phyloP scores from a whole-genome alignment of 2,888 invertebrate genomes.

The Mystacides longicornis region DNA sequence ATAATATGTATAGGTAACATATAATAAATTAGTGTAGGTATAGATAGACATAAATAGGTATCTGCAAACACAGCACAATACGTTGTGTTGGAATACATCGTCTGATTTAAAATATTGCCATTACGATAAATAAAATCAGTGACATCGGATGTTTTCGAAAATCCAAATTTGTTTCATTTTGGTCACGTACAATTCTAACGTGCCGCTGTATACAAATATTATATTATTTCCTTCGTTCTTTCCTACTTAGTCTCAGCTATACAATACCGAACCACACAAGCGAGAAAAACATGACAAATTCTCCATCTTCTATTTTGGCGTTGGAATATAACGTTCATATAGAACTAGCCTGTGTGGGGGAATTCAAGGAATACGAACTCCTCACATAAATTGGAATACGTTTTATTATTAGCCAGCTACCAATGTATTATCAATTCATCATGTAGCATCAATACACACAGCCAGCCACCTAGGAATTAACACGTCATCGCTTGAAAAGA shows the following conservation, averaged over 20 bases:
- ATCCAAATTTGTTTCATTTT: conserved; percentile 1
- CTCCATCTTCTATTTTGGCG: neutral
- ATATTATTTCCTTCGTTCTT: neutral
- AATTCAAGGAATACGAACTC: no score
- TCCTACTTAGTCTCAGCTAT: neutral
- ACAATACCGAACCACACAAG: neutral
- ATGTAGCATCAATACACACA: no score
- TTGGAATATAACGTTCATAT: no score
- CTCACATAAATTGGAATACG: no score
- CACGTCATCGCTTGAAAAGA: no score
- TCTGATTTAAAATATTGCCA: conserved; percentile 1
- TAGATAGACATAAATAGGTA: neutral
- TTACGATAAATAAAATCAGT: conserved; percentile 1
- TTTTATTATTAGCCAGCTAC: no score
- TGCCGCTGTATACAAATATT: neutral
- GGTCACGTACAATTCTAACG: neutral
- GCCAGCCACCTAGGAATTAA: no score
- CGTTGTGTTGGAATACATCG: neutral
- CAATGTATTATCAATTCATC: no score
- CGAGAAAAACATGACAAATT: conserved; percentile 1
- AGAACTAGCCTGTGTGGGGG: no score
- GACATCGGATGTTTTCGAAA: conserved; percentile 1
- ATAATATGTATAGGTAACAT: no score
- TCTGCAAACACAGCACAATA: neutral
- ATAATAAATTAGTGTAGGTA: no score